Base-by-base conservation (phyloP, 2,113 vertebrate genomes). In the Oceanites oceanicus region DNA sequence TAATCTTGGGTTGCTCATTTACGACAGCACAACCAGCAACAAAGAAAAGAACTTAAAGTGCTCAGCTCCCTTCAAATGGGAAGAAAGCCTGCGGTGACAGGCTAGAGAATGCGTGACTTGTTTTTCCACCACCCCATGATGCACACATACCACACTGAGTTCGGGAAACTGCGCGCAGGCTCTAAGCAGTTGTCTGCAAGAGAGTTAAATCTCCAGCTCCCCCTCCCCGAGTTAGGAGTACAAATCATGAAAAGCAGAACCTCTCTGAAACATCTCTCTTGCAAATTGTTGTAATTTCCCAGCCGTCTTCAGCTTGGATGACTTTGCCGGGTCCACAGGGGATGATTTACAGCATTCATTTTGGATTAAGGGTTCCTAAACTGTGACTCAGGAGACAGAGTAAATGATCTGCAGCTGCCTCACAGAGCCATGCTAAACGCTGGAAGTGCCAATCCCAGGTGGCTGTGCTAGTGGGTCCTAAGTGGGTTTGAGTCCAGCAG, bases 261-360 rank as follows among this genome's bases (percentile, higher is more conserved):
- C 56, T 55, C 68, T 94, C 82, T 88, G 88, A 75, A 93, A 88
- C 75, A 83, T 70, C 67, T 67, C 68, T 94, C 79, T 83, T 67
- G 86, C 79, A 96, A 92, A 95, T 67, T 74, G 76, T 50, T 90
- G 86, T 71, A 74, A 95, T 91, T 95, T 97, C 88, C 92, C 94
- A 96, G 90, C 88, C 30, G 15, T 83, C 95, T 92, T 77, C 88
- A 84, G 79, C 76, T 78, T 21, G 19, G 92, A 59, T 91, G 83
- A 88, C 90, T 96, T 80, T 1, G 49, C 83, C 6, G 16, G 68
- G 59, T 90, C 85, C 72, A 58, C 72, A 50, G 79, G 91, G 82
- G 63, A 86, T 2, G 2, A 88, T 84, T 86, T 84, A 47, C 50
- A 94, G 75, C 88, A 94, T 91, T 96, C 13, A 11, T 80, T 94